Evolutionary conservation across 2,888 invertebrate genomes (phyloP).

Genomic region (Barypeithes pellucidus): DNA sequence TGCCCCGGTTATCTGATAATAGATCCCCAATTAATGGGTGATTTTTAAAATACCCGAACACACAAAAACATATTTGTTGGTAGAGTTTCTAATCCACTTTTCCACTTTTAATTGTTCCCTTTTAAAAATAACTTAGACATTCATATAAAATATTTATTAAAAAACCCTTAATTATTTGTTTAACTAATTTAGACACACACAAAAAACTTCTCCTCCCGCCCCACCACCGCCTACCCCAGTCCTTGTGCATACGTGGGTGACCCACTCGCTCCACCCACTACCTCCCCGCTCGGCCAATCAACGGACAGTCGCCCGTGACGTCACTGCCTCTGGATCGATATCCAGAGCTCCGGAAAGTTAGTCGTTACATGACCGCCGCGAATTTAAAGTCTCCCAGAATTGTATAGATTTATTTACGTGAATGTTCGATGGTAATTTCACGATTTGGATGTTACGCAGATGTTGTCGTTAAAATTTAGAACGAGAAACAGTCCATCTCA

Average conservation of each 20-base stretch:
- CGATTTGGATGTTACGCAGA: constrained; percentile 39
- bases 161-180: not conserved
- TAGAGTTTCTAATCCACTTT: not conserved
- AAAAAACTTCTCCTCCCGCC: constrained; percentile 33
- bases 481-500: constrained; percentile 97
- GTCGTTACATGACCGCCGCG: constrained; percentile 64
- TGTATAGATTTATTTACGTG: constrained; percentile 21
- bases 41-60: too few species aligned
- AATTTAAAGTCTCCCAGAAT: constrained; percentile 26
- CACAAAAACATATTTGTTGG: not conserved
- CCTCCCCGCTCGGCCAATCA: constrained; percentile 43
- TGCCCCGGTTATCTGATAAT: too few species aligned
- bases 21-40: too few species aligned
- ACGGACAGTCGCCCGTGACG: constrained; percentile 64
- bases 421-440: constrained; percentile 49
- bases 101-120: not conserved
- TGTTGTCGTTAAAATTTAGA: constrained; percentile 85
- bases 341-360: constrained; percentile 65
- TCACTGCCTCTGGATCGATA: constrained; percentile 68
- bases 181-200: constrained; percentile 20
- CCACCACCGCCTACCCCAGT: constrained; percentile 40
- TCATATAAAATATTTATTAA: not conserved
- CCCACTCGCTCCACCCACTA: constrained; percentile 22
- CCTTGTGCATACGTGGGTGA: constrained; percentile 51
- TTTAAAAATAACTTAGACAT: not conserved